A percentile compares a stretch with the other conserved stretches of the same genome.
Conservation (phyloP, 2,797 vertebrate species). For the Syngnathus acus region DNA sequence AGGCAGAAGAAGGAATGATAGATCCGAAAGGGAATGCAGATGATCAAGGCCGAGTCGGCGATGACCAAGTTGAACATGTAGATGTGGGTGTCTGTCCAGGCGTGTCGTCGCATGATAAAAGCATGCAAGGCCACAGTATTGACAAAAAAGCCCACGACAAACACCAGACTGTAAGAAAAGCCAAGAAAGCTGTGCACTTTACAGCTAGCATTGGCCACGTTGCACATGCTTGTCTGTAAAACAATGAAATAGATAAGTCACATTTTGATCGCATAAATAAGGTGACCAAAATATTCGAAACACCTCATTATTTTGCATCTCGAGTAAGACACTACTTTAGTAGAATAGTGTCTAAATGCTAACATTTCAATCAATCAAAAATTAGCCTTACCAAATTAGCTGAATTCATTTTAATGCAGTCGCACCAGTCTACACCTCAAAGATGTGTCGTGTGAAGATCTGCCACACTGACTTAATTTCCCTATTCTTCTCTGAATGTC, state of each 20-base stretch:
- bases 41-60: slow-evolving; percentile 63
- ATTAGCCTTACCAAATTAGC: slow-evolving; percentile 22
- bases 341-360: not conserved
- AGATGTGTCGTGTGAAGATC: not conserved
- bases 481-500: not conserved
- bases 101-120: slow-evolving; percentile 34
- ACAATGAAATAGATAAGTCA: not conserved
- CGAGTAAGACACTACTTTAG: too few relatives aligned
- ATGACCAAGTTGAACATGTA: slow-evolving; percentile 64
- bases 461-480: not conserved
- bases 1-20: slow-evolving; percentile 37
- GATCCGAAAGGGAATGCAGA: slow-evolving; percentile 71
- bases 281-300: too few relatives aligned
- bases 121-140: slow-evolving; percentile 48
- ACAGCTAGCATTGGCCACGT: fast-evolving
- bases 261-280: too few relatives aligned
- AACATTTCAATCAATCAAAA: not conserved
- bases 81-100: slow-evolving; percentile 63
- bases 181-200: not conserved
- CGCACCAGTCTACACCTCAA: not conserved
- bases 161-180: slow-evolving; percentile 46
- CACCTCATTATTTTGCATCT: too few relatives aligned
- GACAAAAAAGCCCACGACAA: slow-evolving; percentile 51
- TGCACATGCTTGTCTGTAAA: slow-evolving; percentile 19
- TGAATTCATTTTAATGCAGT: not conserved